These are phyloP conservation scores for Koerneria pararmatus DNA, from an alignment of 2,888 invertebrate species.

Conservation along the genomic window DNA sequence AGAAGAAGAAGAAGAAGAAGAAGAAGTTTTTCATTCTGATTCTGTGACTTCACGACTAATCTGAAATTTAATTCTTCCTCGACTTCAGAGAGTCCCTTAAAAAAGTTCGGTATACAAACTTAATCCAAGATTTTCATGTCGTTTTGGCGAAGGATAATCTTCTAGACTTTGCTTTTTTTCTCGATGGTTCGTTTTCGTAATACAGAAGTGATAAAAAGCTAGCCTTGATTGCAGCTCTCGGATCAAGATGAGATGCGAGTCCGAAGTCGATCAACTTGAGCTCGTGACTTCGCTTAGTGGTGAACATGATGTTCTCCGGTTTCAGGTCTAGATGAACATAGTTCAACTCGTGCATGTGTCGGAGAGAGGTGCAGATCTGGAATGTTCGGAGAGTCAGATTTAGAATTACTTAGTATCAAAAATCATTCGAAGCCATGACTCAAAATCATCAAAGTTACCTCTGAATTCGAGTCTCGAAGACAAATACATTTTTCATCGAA, in stretches of 20 bases:
- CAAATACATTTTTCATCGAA: too few relatives aligned
- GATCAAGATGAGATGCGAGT: conserved; percentile 93
- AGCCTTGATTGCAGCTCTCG: conserved; percentile 96
- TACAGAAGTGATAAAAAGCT: conserved; percentile 13
- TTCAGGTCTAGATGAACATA: conserved; percentile 85
- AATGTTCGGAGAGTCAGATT: conserved; percentile 33
- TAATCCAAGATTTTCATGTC: background rate
- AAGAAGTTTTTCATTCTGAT: too few relatives aligned
- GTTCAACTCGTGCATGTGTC: conserved; percentile 98
- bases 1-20: too few relatives aligned
- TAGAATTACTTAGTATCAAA: background rate
- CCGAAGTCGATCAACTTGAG: conserved; percentile 99
- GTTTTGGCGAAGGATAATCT: conserved; percentile 63
- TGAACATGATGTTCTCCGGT: conserved; percentile 99
- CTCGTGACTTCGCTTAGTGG: conserved; percentile 86
- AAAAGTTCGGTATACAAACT: too few relatives aligned
- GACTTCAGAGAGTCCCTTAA: too few relatives aligned
- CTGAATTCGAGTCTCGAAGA: too few relatives aligned
- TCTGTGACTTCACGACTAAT: too few relatives aligned
- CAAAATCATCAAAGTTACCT: too few relatives aligned
- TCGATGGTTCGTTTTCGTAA: background rate
- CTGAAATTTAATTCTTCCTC: too few relatives aligned
- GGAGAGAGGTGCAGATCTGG: conserved; percentile 84
- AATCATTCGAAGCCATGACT: background rate
- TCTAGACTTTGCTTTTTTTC: conserved; percentile 60